Base-by-base conservation (phyloP, 2,113 vertebrate genomes). In the Seriola rivoliana region DNA sequence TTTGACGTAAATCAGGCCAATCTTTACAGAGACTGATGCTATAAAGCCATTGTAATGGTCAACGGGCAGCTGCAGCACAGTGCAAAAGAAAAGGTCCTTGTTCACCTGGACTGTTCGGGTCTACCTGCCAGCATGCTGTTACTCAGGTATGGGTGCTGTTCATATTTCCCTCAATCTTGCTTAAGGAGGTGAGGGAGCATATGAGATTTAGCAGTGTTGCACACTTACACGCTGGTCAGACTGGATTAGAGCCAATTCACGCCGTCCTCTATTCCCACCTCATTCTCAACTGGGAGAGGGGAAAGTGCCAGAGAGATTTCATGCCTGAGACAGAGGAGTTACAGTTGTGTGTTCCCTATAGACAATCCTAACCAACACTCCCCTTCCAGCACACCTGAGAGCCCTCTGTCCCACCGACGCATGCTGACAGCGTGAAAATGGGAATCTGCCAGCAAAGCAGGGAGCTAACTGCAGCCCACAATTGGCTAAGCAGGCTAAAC, bases 391-490 rank as follows among this genome's bases (percentile, higher is more conserved):
- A 90, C 75, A 93, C 87, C 82, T 86, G 78, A 90, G 72, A 82
- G 86, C 55, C 71, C 79, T 90, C 66, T 73, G 72, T 86, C 62
- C 85, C 72, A 70, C 72, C 34, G 76, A 85, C 68, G 66, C 58
- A 72, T 64, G 82, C 88, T 91, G 93, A 94, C 93, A 92, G 88
- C 83, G 72, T 94, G 92, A 92, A 94, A 94, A 95, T 92, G 80
- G 77, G 83, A 94, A 93, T 91, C 85, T 89, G 75, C 89, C 84
- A 88, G 90, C 84, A 76, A 85, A 88, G 88, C 89, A 85, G 82
- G 64, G 80, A 74, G 88, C 85, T 85, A 80, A 91, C 90, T 85
- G 86, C 80, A 86, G 72, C 55, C 81, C 70, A 85, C 38, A 9
- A 86, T 63, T n/a, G 25, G 76, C 82, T 85, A 87, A 88, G 84